phyloP scores from a whole-genome alignment of 2,797 vertebrate species.

The Melopsittacus undulatus region DNA sequence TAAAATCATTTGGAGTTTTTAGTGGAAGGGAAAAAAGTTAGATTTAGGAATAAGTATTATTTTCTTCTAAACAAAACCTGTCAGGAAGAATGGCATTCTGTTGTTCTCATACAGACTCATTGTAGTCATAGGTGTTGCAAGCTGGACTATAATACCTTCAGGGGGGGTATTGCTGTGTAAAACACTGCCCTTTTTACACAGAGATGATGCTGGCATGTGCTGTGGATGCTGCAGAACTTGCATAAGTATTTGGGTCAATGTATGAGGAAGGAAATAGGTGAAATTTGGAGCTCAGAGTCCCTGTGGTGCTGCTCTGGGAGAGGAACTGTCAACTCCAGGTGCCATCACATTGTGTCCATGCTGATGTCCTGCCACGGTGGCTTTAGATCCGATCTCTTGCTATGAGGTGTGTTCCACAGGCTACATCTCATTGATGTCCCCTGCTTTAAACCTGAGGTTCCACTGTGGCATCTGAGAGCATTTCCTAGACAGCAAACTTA shows the following conservation, averaged over 20 bases:
- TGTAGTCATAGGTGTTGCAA: not conserved
- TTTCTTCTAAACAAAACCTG: not conserved
- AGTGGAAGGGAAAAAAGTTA: not conserved
- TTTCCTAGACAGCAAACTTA: not conserved
- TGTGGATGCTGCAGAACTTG: not conserved
- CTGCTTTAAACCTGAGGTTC: not conserved
- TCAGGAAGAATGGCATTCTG: not conserved
- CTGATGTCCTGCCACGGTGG: not conserved
- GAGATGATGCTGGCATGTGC: accelerated
- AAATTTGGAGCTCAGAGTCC: not conserved
- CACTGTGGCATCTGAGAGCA: not conserved
- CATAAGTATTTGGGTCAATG: not conserved
- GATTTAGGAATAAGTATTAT: not conserved
- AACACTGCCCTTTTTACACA: not conserved
- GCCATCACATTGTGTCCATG: not conserved
- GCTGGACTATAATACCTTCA: not conserved
- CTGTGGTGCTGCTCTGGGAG: not conserved
- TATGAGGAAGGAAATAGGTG: accelerated
- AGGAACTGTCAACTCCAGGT: not conserved
- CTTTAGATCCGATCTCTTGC: not conserved
- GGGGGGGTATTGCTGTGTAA: not conserved
- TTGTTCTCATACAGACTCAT: not conserved
- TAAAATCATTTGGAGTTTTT: not conserved
- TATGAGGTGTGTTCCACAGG: accelerated
- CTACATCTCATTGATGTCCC: not conserved